Evolutionary conservation across 1,140 invertebrate species (phyloP), one percentile per base, ranked within the genome.

Genomic region (Drosophila sp.): DNA sequence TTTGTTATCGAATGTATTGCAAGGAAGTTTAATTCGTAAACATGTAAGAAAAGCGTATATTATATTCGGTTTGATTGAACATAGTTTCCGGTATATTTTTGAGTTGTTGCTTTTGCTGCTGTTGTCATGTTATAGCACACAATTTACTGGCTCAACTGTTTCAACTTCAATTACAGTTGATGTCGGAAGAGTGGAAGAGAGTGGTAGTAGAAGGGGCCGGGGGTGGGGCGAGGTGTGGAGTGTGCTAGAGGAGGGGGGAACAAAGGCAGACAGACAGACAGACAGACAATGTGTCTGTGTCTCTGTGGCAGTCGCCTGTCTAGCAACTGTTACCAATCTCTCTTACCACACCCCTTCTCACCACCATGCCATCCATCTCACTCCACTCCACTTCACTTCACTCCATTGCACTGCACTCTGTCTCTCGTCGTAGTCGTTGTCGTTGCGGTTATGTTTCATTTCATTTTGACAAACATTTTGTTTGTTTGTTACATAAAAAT

Each of bases 91-190:
- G 57, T 35, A 44, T 30, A 33, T 69, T 41, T 64, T 30, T 11
- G 38, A 4, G 30, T 63, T 40, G 29, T 33, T 65, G 47, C 29
- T 55, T 5, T 57, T 74, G 72, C 55, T 72, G 57, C 60, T 57
- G 66, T 60, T 64, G 72, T 57, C 73, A 60, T 70, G 66, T 76
- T 60, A 64, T 76, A 50, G 73, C 72, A 76, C 61, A 77, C 61
- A 77, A 76, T 76, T 76, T 77, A 77, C 74, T 77, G 74, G 56
- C 66, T 70, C 72, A 76, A 76, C 74, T 76, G 73, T 76, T 75
- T 76, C 73, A 76, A 75, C 74, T 75, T 75, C 74, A 76, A 76
- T 76, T 77, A 70, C 74, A 65, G 61, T 61, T 77, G 74, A 61
- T 74, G 72, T 62, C 64, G 50, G 41, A 60, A 69, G 44, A 27